A percentile compares a stretch with the other conserved stretches of the same genome.
Conservation (phyloP, 2,113 vertebrate species). For the Hippocampus comes region DNA sequence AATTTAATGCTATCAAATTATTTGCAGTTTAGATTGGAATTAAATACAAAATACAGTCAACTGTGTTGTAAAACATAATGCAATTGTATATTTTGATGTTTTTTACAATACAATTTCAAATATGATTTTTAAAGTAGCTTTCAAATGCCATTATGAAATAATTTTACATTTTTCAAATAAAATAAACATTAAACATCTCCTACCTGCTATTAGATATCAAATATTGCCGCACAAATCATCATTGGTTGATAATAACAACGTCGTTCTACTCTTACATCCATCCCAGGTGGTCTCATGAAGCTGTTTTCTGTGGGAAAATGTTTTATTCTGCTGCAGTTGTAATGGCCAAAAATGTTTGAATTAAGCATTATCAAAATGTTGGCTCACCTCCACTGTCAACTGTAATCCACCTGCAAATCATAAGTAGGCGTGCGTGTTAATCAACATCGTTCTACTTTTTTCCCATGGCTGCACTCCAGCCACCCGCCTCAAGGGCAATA, state of each 20-base stretch:
- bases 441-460: constrained; percentile 42
- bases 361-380: constrained; percentile 38
- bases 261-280: background rate
- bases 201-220: background rate
- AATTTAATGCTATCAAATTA: no score
- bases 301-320: background rate
- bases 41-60: no score
- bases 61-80: no score
- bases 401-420: constrained; percentile 66
- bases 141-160: no score
- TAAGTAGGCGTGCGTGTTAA: constrained; percentile 58
- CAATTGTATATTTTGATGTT: no score
- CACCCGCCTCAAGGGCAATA: constrained; percentile 32
- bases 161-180: no score
- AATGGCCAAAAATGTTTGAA: constrained; percentile 17
- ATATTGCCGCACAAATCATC: background rate
- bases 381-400: constrained; percentile 45
- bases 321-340: background rate
- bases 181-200: no score
- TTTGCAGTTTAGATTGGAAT: no score
- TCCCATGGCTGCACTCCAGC: constrained; percentile 48
- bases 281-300: background rate
- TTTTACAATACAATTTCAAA: no score
- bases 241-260: background rate
- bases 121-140: no score